Percentiles rank a stretch among this genome's conserved stretches.
These are phyloP conservation scores for Benitochromis conjunctus DNA, from an alignment of 2,113 vertebrate species.

Conservation along the genomic window DNA sequence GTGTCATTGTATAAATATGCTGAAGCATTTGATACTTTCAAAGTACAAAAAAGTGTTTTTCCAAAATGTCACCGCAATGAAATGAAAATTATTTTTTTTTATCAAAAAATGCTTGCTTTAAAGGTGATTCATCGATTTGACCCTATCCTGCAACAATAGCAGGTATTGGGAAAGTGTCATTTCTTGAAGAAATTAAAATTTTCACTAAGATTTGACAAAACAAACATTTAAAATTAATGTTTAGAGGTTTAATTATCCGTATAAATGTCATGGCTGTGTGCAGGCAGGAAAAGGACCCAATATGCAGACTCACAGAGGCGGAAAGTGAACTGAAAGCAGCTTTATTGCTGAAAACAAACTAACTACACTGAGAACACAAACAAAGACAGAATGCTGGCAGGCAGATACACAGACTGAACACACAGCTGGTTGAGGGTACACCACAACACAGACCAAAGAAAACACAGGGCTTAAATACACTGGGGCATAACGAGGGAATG, in stretches of 20 bases:
- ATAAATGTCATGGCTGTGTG: no score
- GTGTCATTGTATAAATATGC: neutral
- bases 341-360: no score
- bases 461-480: no score
- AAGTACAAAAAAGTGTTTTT: neutral
- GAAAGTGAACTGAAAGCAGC: no score
- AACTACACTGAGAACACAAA: no score
- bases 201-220: neutral
- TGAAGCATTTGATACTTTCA: neutral
- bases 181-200: neutral
- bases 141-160: neutral
- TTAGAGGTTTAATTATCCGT: neutral
- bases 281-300: no score
- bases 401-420: no score
- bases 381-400: no score
- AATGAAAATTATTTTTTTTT: neutral
- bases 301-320: no score
- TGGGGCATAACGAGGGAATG: no score
- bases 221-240: neutral
- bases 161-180: neutral
- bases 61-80: neutral
- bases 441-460: no score
- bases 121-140: neutral
- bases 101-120: rapidly evolving
- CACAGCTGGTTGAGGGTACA: no score